phyloP scores from a whole-genome alignment of 1,140 invertebrate genomes.

The Scaptomyza graminum region DNA sequence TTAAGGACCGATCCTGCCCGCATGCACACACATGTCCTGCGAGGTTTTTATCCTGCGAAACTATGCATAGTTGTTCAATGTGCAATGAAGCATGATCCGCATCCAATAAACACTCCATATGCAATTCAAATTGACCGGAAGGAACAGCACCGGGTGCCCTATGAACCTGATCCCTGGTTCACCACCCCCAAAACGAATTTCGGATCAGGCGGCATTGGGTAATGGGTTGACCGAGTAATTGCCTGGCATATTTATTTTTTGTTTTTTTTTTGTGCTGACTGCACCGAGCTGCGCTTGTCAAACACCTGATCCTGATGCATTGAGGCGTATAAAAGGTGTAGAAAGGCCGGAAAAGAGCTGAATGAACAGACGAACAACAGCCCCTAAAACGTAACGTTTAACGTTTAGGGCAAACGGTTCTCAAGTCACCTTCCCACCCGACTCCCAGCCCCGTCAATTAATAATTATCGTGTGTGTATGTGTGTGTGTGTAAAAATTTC shows the following conservation, averaged over 20 bases:
- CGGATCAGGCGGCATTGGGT: neutral
- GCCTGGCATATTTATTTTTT: constrained; percentile 17
- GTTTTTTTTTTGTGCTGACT: neutral
- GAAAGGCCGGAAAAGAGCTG: constrained; percentile 67
- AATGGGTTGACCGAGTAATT: constrained; percentile 33
- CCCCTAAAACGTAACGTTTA: constrained; percentile 23
- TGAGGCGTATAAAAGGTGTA: constrained; percentile 81
- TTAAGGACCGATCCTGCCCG: no score
- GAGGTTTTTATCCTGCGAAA: neutral
- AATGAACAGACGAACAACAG: constrained; percentile 14
- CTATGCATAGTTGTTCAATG: constrained; percentile 28
- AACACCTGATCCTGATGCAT: constrained; percentile 79
- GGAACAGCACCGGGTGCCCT: neutral
- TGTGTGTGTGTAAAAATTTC: constrained; percentile 65
- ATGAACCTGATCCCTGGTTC: no score
- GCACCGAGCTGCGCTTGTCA: constrained; percentile 54
- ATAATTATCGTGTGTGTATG: constrained; percentile 69
- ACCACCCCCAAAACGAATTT: neutral
- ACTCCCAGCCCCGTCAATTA: constrained; percentile 59
- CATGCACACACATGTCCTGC: neutral
- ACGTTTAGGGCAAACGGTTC: constrained; percentile 28
- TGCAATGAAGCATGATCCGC: constrained; percentile 68
- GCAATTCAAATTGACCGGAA: constrained; percentile 78
- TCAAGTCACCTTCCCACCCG: neutral
- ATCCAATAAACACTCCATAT: constrained; percentile 79